A percentile compares a stretch with the other conserved stretches of the same genome.
Evolutionary conservation across 1,140 invertebrate species (phyloP).

Genomic region (Venustaconcha ellipsiformis): DNA sequence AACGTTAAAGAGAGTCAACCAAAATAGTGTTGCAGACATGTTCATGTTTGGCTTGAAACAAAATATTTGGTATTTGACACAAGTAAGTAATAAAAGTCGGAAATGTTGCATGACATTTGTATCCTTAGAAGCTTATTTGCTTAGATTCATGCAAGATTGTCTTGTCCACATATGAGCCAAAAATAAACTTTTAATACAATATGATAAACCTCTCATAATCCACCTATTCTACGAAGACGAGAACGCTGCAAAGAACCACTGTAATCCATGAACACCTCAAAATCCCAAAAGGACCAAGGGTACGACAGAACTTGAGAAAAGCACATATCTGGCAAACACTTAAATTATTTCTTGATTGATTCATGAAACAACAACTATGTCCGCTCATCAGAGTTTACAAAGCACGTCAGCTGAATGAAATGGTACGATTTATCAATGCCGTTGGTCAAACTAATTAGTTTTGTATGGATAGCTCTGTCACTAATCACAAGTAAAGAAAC

Average conservation of each 20-base stretch:
- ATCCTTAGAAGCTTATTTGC: slow-evolving; percentile 21
- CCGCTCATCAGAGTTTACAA: slow-evolving; percentile 22
- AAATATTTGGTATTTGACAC: no score
- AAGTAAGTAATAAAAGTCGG: slow-evolving; percentile 10
- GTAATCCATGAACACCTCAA: slow-evolving; percentile 1
- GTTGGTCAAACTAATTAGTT: slow-evolving; percentile 25
- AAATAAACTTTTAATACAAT: slow-evolving; percentile 6
- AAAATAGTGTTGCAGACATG: no score
- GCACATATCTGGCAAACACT: slow-evolving; percentile 10
- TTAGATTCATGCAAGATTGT: slow-evolving; percentile 32
- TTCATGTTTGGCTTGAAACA: no score
- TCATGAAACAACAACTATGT: slow-evolving; percentile 22
- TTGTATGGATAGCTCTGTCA: slow-evolving; percentile 16
- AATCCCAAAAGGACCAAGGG: slow-evolving; percentile 20
- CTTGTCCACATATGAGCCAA: no score
- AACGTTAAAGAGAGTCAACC: no score
- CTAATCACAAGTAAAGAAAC: slow-evolving; percentile 3
- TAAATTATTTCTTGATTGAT: slow-evolving; percentile 25
- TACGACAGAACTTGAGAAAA: slow-evolving; percentile 12
- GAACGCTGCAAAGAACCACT: slow-evolving; percentile 14
- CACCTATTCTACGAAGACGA: slow-evolving; percentile 12
- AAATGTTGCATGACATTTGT: slow-evolving; percentile 24
- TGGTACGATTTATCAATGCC: slow-evolving; percentile 8
- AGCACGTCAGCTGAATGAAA: slow-evolving; percentile 7
- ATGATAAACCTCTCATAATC: not conserved